Percentiles rank a stretch among this genome's conserved stretches.
These are phyloP conservation scores for Hirtodrosophila confusa DNA, from an alignment of 2,888 invertebrate species.

Conservation along the genomic window DNA sequence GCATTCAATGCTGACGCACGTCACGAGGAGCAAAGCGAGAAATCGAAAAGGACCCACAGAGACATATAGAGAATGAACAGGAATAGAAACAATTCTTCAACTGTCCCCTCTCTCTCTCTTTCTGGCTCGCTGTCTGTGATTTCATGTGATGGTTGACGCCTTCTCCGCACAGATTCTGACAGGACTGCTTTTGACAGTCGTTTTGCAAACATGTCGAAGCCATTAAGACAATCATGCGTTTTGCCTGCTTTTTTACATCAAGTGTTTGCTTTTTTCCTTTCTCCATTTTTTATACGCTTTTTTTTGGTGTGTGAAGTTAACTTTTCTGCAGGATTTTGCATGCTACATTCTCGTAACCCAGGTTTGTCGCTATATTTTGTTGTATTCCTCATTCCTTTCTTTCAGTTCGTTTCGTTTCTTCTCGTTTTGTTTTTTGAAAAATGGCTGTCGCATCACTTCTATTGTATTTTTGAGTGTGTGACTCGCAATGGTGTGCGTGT, in stretches of 20 bases:
- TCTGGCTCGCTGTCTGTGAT: conserved; percentile 34
- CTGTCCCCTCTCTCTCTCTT: not conserved
- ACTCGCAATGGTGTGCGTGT: conserved; percentile 36
- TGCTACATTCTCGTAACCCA: conserved; percentile 23
- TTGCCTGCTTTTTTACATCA: conserved; percentile 42
- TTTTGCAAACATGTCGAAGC: conserved; percentile 81
- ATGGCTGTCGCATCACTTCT: conserved; percentile 79
- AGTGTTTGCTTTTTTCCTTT: conserved; percentile 31
- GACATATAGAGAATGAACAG: conserved; percentile 6
- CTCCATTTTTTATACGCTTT: conserved; percentile 16
- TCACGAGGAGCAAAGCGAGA: conserved; percentile 53
- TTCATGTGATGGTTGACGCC: conserved; percentile 44
- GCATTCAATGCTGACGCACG: conserved; percentile 47
- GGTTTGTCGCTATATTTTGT: conserved; percentile 21
- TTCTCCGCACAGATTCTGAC: conserved; percentile 32
- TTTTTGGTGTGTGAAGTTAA: conserved; percentile 23
- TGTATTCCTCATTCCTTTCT: conserved; percentile 23
- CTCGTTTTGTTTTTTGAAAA: conserved; percentile 72
- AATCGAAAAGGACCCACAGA: conserved; percentile 60
- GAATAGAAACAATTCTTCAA: conserved; percentile 34
- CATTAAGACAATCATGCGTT: conserved; percentile 80
- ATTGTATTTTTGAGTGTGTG: conserved; percentile 70
- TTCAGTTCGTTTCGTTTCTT: conserved; percentile 47
- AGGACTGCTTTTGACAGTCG: conserved; percentile 76
- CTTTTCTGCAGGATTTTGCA: conserved; percentile 42